phyloP scores from a whole-genome alignment of 1,140 invertebrate species.

The Pogonognathellus flavescens region DNA sequence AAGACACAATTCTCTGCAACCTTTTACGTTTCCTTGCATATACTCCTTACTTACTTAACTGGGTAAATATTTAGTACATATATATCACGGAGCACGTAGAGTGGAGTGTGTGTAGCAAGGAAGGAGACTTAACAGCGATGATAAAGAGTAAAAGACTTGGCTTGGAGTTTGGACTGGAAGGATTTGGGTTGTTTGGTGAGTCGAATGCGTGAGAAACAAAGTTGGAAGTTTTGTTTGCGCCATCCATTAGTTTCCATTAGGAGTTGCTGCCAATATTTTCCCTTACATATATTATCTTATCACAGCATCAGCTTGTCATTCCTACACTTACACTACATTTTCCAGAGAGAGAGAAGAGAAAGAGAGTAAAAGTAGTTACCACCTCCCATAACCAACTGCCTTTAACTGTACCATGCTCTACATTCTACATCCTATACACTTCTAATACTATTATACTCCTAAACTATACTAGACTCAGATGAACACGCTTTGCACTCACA shows the following conservation, averaged over 20 bases:
- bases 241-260: constrained; percentile 48
- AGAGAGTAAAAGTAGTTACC: no score
- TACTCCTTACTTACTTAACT: not conserved
- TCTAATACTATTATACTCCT: not conserved
- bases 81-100: not conserved
- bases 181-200: constrained; percentile 5
- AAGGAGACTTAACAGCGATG: not conserved
- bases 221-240: constrained; percentile 44
- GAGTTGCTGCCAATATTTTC: constrained; percentile 42
- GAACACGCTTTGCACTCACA: not conserved
- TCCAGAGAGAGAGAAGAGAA: not conserved
- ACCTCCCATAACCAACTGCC: no score
- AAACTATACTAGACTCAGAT: not conserved
- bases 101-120: no score
- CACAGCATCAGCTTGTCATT: constrained; percentile 7
- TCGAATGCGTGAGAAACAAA: constrained; percentile 46
- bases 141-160: constrained; percentile 27
- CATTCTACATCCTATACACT: not conserved
- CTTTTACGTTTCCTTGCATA: not conserved
- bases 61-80: not conserved
- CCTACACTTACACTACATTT: not conserved
- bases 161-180: not conserved
- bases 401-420: not conserved
- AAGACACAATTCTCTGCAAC: not conserved
- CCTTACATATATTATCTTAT: constrained; percentile 47